Base-by-base conservation (phyloP, 1,140 invertebrate genomes). In the Luehdorfia chinensis region DNA sequence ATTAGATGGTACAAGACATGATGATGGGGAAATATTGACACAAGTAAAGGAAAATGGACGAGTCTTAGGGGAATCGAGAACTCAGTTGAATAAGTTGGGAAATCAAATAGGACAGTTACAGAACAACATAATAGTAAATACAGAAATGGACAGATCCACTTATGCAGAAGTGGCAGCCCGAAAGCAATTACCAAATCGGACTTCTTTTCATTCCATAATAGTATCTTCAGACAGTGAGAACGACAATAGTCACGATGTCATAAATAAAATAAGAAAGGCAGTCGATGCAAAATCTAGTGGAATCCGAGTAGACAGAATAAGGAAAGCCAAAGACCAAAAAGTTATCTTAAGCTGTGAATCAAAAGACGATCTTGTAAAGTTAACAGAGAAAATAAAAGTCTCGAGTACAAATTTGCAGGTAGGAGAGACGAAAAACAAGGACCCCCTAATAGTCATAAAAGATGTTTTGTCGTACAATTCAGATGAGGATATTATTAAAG, bases 401-500 rank as follows among this genome's bases (percentile, higher is more conserved):
- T n/a, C n/a, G 11, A 9, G 1, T 8, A 12, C n/a, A 33, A 19
- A n/a, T n/a, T n/a, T 11, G 15, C 14, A 1, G 1, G 21, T 5
- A 5, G 1, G 5, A 8, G 21, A 25, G n/a, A 9, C 33, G 0
- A 34, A 34, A 15, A 23, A 33, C 1, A n/a, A 47, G 12, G 31
- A 46, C 18, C 45, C 45, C 2, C 11, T 47, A 8, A 7, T 47
- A 0, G 9, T 34, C 1, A 5, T 55, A 1, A 41, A 12, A 11
- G 32, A 51, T 11, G 30, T 56, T 0, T 2, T 56, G 6, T 6
- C 13, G 1, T 30, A 15, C 1, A 43, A 48, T 8, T 36, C 30
- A 0, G 55, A 58, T 5, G 50, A 52, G 5, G 46, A 52, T 4
- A 46, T 52, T 0, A 1, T 33, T 7, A 21, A 19, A 4, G 39